Percentiles rank a stretch among this genome's conserved stretches.
Evolutionary conservation across 2,888 invertebrate species (phyloP).

Genomic region (Laothoe populi): DNA sequence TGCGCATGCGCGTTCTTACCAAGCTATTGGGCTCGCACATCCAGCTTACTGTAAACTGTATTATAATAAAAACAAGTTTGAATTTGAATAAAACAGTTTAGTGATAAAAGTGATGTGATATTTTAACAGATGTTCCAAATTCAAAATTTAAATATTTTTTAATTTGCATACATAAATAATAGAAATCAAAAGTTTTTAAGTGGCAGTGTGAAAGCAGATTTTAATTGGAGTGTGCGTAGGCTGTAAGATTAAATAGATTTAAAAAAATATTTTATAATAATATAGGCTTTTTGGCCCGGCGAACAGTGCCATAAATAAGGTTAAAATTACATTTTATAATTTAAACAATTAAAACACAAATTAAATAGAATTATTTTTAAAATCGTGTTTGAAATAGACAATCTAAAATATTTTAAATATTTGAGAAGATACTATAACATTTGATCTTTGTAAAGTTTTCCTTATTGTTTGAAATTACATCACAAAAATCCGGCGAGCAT

Average conservation of each 20-base stretch:
- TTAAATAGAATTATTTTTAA: no score
- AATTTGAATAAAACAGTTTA: slow-evolving; percentile 11
- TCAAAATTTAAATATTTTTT: neutral
- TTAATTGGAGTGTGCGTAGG: neutral
- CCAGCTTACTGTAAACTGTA: slow-evolving; percentile 33
- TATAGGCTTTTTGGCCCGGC: neutral
- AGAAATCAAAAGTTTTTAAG: neutral
- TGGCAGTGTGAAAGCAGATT: slow-evolving; percentile 5
- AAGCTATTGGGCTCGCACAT: slow-evolving; percentile 31
- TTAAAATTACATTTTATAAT: neutral
- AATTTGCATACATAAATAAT: slow-evolving; percentile 16
- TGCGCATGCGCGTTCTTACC: slow-evolving; percentile 31
- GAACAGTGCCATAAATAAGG: neutral
- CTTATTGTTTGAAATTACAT: no score
- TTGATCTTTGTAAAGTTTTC: no score
- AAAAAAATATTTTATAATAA: neutral
- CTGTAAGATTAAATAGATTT: neutral
- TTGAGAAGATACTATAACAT: no score
- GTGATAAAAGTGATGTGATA: slow-evolving; percentile 40
- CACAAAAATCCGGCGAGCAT: no score
- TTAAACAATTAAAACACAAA: neutral
- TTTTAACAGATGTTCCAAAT: neutral
- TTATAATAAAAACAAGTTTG: neutral
- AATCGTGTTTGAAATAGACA: no score
- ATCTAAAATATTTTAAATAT: no score